Base-by-base conservation (phyloP, 2,113 vertebrate species). In the Cyprinodon tularosa region DNA sequence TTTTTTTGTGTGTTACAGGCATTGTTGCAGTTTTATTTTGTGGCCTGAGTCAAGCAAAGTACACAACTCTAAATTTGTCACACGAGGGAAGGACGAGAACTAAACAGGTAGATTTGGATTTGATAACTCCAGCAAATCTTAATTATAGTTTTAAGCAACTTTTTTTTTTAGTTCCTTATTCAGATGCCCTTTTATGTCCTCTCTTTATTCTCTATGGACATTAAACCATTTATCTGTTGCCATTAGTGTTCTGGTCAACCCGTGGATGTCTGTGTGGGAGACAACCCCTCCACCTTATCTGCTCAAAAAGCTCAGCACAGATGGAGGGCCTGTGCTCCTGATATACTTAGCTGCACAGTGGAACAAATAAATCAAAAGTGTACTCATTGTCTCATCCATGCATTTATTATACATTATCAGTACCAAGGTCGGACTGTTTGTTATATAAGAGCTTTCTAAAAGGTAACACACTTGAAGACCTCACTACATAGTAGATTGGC, bases 21-120 rank as follows among this genome's bases (percentile, higher is more conserved):
- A 96, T 96, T 78, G 96, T 96, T 50, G 95, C 96, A 14, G 94
- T 96, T 77, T 93, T 97, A 77, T 96, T 96, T 90, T 96, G 95
- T 78, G 95, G 96, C 84, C 92, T 97, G 73, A 96, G 94, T 6
- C 96, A 97, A 79, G 95, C 95, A 17, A 95, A 95, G 76, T 96
- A 96, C 70, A 97, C 96, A 42, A 91, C 93, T 90, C 95, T 95
- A 89, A 97, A 97, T 63, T 91, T 96, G 66, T 96, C 96, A 1
- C 11, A 79, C 4, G 94, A 96, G 80, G 95, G 93, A 89, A 95
- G 92, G 88, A 81, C 88, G 83, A 94, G 95, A 86, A 96, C 93
- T 37, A 95, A 94, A 81, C 95, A 97, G 95, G 96, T 96, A 40
- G 38, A 68, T 76, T 67, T 22, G 14, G 4, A 1, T 67, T 39